phyloP scores from a whole-genome alignment of 1,140 invertebrate species.

The Heliothis virescens region DNA sequence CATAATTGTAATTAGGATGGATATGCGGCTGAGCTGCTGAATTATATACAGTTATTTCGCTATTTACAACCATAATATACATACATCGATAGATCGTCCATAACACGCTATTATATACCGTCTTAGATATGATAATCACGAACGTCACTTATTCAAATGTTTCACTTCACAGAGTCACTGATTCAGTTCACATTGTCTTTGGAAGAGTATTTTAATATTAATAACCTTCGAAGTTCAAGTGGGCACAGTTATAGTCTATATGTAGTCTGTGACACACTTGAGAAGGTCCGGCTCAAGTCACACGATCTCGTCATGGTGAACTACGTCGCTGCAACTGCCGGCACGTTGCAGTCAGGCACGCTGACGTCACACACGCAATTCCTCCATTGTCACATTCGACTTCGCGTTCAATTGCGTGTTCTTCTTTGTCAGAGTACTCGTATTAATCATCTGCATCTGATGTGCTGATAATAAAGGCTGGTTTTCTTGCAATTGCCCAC shows the following conservation, averaged over 20 bases:
- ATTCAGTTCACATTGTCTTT: slow-evolving; percentile 52
- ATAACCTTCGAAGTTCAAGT: slow-evolving; percentile 60
- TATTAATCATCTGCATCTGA: slow-evolving; percentile 90
- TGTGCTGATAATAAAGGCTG: slow-evolving; percentile 88
- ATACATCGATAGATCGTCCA: slow-evolving; percentile 63
- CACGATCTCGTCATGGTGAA: slow-evolving; percentile 85
- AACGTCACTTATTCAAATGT: slow-evolving; percentile 30
- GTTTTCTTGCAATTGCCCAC: slow-evolving; percentile 88
- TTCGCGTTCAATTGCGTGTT: slow-evolving; percentile 88
- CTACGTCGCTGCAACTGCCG: slow-evolving; percentile 85
- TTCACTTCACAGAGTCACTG: slow-evolving; percentile 41
- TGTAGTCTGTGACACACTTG: slow-evolving; percentile 77
- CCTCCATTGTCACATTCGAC: slow-evolving; percentile 90
- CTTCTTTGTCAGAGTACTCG: slow-evolving; percentile 89
- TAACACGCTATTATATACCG: slow-evolving; percentile 36
- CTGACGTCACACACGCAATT: slow-evolving; percentile 92
- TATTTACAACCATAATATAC: slow-evolving; percentile 69
- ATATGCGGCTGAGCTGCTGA: slow-evolving; percentile 78
- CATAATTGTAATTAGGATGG: slow-evolving; percentile 74
- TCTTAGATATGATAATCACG: slow-evolving; percentile 51
- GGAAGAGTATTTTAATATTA: slow-evolving; percentile 37
- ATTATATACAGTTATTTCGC: slow-evolving; percentile 60
- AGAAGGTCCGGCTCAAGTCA: slow-evolving; percentile 85
- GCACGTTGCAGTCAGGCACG: slow-evolving; percentile 85
- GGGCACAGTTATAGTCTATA: slow-evolving; percentile 63